Conservation (phyloP, 2,113 vertebrate species). For the Barbus barbus region DNA sequence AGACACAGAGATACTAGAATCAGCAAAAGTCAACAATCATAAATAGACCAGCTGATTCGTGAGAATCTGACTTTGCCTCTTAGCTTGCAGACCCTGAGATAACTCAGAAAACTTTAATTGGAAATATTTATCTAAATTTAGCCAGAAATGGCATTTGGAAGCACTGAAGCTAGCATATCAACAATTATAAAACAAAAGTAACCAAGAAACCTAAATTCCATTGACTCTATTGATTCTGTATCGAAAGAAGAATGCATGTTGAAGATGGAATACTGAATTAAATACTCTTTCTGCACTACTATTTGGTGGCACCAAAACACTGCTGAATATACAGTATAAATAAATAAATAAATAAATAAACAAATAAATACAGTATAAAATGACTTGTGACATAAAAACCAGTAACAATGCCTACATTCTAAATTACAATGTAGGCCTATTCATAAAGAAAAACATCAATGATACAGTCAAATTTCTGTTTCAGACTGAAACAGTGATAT, state of each 20-base stretch:
- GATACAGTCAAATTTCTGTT: too few species aligned
- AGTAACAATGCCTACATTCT: too few species aligned
- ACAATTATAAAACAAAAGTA: not conserved
- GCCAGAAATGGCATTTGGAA: not conserved
- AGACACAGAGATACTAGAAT: constrained; percentile 40
- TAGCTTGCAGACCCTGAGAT: not conserved
- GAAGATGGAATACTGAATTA: not conserved
- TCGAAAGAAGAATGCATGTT: not conserved
- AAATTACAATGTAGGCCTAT: too few species aligned
- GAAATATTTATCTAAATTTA: not conserved
- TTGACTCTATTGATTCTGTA: not conserved
- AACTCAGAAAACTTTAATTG: not conserved
- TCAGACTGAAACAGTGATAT: too few species aligned
- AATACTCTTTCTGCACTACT: not conserved
- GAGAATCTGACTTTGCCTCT: constrained; percentile 2
- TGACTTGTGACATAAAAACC: too few species aligned
- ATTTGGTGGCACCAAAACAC: not conserved
- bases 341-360: too few species aligned
- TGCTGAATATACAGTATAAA: too few species aligned
- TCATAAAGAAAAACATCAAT: too few species aligned
- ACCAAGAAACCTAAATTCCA: not conserved
- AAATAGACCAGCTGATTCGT: constrained; percentile 25
- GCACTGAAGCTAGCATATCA: not conserved
- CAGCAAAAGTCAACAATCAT: constrained; percentile 47
- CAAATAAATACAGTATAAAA: too few species aligned